Conservation (phyloP, 2,113 vertebrate species). For the Atrichornis clamosus region DNA sequence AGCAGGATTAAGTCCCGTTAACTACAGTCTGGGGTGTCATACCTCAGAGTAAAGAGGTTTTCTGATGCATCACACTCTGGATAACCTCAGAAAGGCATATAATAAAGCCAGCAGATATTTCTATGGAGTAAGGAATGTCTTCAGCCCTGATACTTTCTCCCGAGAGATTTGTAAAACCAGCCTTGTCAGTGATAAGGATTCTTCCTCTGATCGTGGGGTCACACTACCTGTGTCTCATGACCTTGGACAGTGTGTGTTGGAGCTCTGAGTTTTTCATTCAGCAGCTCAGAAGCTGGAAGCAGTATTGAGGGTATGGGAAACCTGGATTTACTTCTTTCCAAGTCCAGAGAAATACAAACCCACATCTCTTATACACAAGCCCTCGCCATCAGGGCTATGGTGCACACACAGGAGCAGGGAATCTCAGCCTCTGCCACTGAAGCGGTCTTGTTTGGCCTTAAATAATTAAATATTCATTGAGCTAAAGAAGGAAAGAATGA, state of each 20-base stretch:
- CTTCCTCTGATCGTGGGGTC: not conserved
- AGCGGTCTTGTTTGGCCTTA: not conserved
- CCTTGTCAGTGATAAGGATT: not conserved
- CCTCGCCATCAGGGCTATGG: not conserved
- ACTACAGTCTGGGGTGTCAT: not conserved
- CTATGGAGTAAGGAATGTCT: not conserved
- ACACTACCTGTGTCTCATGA: not conserved
- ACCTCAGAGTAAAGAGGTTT: not conserved
- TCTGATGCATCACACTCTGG: accelerated
- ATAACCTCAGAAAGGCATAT: not conserved
- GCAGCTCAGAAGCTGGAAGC: not conserved
- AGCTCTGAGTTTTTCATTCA: not conserved
- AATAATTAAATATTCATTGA: constrained; percentile 46
- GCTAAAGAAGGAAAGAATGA: constrained; percentile 11
- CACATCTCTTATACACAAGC: accelerated
- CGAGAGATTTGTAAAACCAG: not conserved
- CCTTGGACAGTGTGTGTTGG: not conserved
- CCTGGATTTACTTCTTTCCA: not conserved
- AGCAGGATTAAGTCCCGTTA: not conserved
- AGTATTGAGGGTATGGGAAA: not conserved
- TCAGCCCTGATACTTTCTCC: not conserved
- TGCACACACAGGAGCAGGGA: not conserved
- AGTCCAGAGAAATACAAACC: not conserved
- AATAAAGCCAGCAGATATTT: not conserved
- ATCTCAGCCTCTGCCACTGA: constrained; percentile 13